Base-by-base conservation (phyloP, 2,113 vertebrate species). In the Forbesichthys agassizii region DNA sequence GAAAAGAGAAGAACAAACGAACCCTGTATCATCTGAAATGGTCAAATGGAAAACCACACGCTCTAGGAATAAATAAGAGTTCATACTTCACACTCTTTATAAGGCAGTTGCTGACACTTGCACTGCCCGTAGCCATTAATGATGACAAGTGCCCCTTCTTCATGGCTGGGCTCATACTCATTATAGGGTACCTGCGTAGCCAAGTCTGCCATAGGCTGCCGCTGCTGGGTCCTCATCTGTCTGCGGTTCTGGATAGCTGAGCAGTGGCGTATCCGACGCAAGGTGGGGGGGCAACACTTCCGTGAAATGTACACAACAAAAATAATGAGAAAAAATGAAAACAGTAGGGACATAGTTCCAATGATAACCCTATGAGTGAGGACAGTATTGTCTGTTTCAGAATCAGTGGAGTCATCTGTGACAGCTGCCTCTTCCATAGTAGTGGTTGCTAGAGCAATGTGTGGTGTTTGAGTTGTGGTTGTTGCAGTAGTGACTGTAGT, bases 51-150 rank as follows among this genome's bases (percentile, higher is more conserved):
- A 82, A 91, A 91, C 88, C 89, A 88, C 84, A 87, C 87, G 80
- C 86, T 85, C 83, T 89, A 81, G 77, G 77, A 92, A 92, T 93
- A 92, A 92, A 93, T 92, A 92, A 79, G 81, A 87, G 87, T 94
- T 96, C 94, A 98, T 94, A 99, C 97, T 96, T 99, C 97, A 94
- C 97, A 99, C 95, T 99, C 97, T 95, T 99, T 98, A 84, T 98
- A 98, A 89, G 97, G 96, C 94, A 99, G 95, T 89, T 98, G 97
- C 94, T 99, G 97, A 92, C 96, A 99, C 90, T 98, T 98, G 95
- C 96, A 98, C 94, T 98, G 96, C 96, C 96, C 96, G 1, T 98
- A 98, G 88, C 97, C 96, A 51, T 99, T 99, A 83, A 98, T 98
- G 92, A 99, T 98, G 90, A 98, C 98, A 76, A 98, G 95, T 70